Evolutionary conservation across 2,797 vertebrate genomes (phyloP).

Genomic region (Sebastiscus tertius): DNA sequence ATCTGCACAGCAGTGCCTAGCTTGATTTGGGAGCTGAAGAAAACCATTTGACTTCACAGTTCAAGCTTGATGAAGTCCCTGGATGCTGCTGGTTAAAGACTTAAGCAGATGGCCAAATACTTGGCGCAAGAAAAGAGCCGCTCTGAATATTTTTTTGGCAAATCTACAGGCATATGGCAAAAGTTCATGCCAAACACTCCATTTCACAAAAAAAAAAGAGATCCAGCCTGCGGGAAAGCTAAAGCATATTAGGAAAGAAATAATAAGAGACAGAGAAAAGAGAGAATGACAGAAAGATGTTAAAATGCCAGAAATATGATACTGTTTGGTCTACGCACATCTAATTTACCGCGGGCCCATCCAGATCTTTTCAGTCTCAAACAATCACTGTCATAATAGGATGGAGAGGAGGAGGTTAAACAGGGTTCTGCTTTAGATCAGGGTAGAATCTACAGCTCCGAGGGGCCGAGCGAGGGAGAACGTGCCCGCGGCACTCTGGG

Average conservation of each 20-base stretch:
- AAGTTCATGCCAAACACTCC: slow-evolving; percentile 82
- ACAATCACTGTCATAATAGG: slow-evolving; percentile 72
- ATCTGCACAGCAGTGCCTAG: slow-evolving; percentile 69
- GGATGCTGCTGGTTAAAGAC: slow-evolving; percentile 81
- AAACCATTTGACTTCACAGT: slow-evolving; percentile 81
- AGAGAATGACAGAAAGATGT: slow-evolving; percentile 64
- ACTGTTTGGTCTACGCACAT: slow-evolving; percentile 62
- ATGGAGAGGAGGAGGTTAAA: slow-evolving; percentile 62
- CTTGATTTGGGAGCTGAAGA: slow-evolving; percentile 75
- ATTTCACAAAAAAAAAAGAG: slow-evolving; percentile 71
- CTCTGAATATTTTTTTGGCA: slow-evolving; percentile 83
- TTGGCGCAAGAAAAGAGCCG: slow-evolving; percentile 82
- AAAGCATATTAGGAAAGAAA: slow-evolving; percentile 63
- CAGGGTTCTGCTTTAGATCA: slow-evolving; percentile 75
- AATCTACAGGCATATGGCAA: slow-evolving; percentile 81
- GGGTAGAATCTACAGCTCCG: slow-evolving; percentile 45
- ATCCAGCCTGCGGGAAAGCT: slow-evolving; percentile 63
- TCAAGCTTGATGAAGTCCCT: slow-evolving; percentile 82
- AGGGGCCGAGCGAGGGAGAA: slow-evolving; percentile 41
- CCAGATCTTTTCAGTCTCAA: slow-evolving; percentile 66
- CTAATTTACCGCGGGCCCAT: slow-evolving; percentile 57
- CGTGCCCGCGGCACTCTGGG: slow-evolving; percentile 52
- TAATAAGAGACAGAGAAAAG: slow-evolving; percentile 58
- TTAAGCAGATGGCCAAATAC: slow-evolving; percentile 86
- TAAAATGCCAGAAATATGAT: slow-evolving; percentile 67